Evolutionary conservation across 2,888 invertebrate species (phyloP), one percentile per base, ranked within the genome.

Genomic region (Trissolcus brochymenae): DNA sequence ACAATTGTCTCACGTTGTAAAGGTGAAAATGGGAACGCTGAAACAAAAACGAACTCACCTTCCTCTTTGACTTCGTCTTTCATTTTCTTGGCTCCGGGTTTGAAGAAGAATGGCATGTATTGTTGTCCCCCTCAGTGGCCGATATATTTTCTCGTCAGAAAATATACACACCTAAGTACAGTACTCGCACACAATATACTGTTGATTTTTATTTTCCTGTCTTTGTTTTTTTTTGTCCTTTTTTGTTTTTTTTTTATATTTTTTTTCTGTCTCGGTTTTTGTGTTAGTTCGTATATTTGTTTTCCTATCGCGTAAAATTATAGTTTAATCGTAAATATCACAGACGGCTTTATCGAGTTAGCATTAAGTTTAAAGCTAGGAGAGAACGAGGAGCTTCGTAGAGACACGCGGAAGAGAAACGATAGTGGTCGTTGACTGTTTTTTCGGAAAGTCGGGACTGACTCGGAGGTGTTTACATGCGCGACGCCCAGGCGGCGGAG

Each of bases 391-490:
- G 11, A 35, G 35, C 35, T 35, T 35, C 17, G 51, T 51, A 51
- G 17, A 19, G 11, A 19, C 51, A 51, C 51, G 51, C 51, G 51
- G 65, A 66, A 56, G 56, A 50, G 54, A 57, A n/a, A 50, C 57
- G 19, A 67, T 51, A 21, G 57, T 43, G 51, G 64, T 62, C 66
- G 50, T 57, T 51, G 40, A 46, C 57, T 50, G 41, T 67, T 57
- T 65, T n/a, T 57, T 51, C 40, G 56, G 55, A 55, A 49, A 21
- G 25, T 25, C 51, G 51, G 17, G 35, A 56, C 57, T 51, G 29
- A 19, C 49, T 41, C 70, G 72, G 56, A 74, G 65, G 51, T 61
- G 70, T 82, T 82, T 79, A 81, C 80, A 80, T 82, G 81, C 82
- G 80, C 82, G 80, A 80, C 81, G 79, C 64, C 78, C 79, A 76